Evolutionary conservation across 2,113 vertebrate genomes (phyloP).

Genomic region (Bufo bufo): DNA sequence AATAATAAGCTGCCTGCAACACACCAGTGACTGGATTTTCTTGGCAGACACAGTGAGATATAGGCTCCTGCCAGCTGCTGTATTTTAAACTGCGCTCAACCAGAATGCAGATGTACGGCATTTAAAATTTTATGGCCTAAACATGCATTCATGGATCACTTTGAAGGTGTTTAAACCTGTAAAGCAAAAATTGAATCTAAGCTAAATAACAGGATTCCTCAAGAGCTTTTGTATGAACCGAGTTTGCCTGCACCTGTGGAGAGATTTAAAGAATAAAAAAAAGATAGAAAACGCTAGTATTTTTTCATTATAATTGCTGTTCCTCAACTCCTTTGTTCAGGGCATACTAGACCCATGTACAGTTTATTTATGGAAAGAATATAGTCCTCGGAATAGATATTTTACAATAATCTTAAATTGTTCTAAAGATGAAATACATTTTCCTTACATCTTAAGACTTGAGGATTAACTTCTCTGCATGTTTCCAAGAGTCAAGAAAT

Average conservation of each 20-base stretch:
- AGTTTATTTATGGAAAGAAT: background rate
- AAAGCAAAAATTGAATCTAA: slow-evolving; percentile 54
- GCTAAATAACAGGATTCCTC: slow-evolving; percentile 55
- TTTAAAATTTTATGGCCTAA: slow-evolving; percentile 64
- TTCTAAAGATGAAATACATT: background rate
- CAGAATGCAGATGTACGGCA: slow-evolving; percentile 62
- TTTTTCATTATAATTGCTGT: slow-evolving; percentile 22
- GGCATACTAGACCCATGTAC: background rate
- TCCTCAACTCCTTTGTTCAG: slow-evolving; percentile 19
- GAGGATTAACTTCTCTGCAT: background rate
- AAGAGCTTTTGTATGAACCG: background rate
- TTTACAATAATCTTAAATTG: background rate
- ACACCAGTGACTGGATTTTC: slow-evolving; percentile 38
- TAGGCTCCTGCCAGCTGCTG: slow-evolving; percentile 60
- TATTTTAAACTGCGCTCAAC: slow-evolving; percentile 61
- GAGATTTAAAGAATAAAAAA: slow-evolving; percentile 32
- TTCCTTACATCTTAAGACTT: background rate
- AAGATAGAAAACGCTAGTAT: background rate
- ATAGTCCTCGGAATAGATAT: background rate
- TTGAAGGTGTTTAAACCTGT: slow-evolving; percentile 60
- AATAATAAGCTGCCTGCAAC: slow-evolving; percentile 43
- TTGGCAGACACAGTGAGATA: slow-evolving; percentile 62
- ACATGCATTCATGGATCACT: slow-evolving; percentile 60
- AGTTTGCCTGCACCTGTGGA: slow-evolving; percentile 23
- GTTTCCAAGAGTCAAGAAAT: background rate